Evolutionary conservation across 1,140 invertebrate species (phyloP).

Genomic region (Drosophila funebris): DNA sequence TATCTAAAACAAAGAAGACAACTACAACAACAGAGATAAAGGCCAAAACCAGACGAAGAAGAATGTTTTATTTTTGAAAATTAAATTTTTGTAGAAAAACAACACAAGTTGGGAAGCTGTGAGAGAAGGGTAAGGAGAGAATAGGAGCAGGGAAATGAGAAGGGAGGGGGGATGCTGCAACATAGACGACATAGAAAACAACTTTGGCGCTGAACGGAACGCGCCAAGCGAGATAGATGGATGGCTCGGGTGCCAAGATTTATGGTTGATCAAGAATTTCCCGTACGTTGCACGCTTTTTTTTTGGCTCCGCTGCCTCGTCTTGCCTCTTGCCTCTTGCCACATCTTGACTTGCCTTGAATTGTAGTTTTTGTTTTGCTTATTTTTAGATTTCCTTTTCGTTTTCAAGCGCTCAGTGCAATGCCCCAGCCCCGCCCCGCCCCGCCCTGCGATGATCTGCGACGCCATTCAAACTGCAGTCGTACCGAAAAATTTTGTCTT

Average conservation of each 20-base stretch:
- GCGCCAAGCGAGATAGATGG: constrained; percentile 81
- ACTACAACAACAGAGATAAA: constrained; percentile 12
- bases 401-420: constrained; percentile 28
- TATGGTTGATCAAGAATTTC: constrained; percentile 83
- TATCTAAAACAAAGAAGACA: constrained; percentile 12
- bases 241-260: constrained; percentile 82
- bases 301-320: constrained; percentile 43
- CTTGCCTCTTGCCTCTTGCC: constrained; percentile 32
- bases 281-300: constrained; percentile 65
- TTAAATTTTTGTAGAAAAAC: constrained; percentile 66
- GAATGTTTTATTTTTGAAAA: constrained; percentile 76
- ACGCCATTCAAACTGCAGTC: constrained; percentile 4
- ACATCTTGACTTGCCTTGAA: constrained; percentile 19
- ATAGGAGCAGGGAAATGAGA: no score
- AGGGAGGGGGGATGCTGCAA: not conserved
- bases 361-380: constrained; percentile 18
- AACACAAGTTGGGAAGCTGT: constrained; percentile 18
- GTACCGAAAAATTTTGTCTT: constrained; percentile 12
- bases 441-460: not conserved
- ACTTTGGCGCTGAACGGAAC: constrained; percentile 74
- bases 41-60: constrained; percentile 46
- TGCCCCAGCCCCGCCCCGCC: not conserved
- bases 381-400: constrained; percentile 46
- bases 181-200: constrained; percentile 62
- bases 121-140: not conserved